Conservation (phyloP, 2,888 invertebrate genomes). For the Lasioglossum oenotherae region DNA sequence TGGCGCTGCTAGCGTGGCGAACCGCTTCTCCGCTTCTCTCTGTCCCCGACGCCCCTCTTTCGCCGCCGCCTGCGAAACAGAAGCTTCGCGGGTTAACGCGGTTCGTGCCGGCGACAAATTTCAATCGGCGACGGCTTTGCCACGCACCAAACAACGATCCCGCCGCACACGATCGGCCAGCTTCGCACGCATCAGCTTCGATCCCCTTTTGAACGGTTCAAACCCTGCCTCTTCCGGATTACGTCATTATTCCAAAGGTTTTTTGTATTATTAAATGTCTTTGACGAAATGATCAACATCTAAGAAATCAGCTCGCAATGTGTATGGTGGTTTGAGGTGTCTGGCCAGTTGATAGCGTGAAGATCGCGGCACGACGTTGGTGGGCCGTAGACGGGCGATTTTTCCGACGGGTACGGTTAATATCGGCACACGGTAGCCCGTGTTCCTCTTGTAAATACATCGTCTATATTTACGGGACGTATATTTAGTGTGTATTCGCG, state of each 20-base stretch:
- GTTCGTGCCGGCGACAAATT: constrained; percentile 62
- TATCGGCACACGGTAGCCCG: constrained; percentile 67
- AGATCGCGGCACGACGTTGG: constrained; percentile 38
- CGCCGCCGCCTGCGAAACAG: constrained; percentile 46
- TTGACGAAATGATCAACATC: too few relatives aligned
- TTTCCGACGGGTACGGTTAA: constrained; percentile 45
- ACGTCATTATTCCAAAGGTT: too few relatives aligned
- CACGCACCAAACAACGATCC: not conserved
- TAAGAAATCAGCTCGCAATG: too few relatives aligned
- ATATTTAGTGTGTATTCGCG: constrained; percentile 81
- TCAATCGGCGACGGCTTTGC: constrained; percentile 37
- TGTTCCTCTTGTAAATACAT: constrained; percentile 82
- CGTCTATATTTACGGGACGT: constrained; percentile 82
- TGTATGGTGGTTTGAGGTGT: not conserved
- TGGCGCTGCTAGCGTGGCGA: constrained; percentile 76
- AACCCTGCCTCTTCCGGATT: not conserved
- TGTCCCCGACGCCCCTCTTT: constrained; percentile 38
- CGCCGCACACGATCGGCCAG: not conserved
- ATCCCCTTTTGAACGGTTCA: not conserved
- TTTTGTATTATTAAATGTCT: too few relatives aligned
- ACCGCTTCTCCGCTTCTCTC: constrained; percentile 53
- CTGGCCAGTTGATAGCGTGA: not conserved
- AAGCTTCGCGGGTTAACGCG: constrained; percentile 65
- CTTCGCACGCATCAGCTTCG: not conserved
- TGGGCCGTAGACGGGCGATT: constrained; percentile 47